These are phyloP conservation scores for Lagopus leucura DNA, from an alignment of 2,113 vertebrate species.

Conservation along the genomic window DNA sequence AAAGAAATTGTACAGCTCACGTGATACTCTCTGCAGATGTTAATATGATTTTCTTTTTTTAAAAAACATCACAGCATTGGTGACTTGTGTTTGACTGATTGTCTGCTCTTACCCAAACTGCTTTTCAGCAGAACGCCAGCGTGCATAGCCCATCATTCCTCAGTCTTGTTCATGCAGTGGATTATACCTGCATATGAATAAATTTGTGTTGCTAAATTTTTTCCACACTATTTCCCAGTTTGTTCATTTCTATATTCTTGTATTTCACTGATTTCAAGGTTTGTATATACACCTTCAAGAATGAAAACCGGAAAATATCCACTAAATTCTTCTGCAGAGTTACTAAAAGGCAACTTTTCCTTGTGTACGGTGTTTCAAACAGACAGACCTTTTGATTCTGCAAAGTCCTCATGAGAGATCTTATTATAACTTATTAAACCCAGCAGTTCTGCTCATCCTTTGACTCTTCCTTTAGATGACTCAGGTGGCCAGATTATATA, in stretches of 20 bases:
- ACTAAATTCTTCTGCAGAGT: neutral
- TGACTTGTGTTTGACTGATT: neutral
- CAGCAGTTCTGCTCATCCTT: neutral
- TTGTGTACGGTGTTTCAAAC: neutral
- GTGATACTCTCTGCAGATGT: too few species aligned
- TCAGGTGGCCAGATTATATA: neutral
- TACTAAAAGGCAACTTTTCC: neutral
- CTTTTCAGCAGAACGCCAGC: neutral
- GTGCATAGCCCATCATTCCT: neutral
- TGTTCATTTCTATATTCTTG: neutral
- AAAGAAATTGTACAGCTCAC: neutral
- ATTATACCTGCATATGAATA: neutral
- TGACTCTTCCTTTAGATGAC: neutral
- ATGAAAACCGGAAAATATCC: neutral
- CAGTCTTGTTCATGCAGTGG: neutral
- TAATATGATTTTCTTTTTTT: neutral
- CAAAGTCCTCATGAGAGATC: neutral
- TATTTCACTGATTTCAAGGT: neutral
- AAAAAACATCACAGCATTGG: neutral
- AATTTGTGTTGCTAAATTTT: neutral
- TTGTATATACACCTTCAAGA: neutral
- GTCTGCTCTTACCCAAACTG: neutral
- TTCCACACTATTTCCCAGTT: neutral
- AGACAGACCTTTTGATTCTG: neutral
- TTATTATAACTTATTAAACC: neutral